Base-by-base conservation (phyloP, 2,113 vertebrate genomes). In the Macquaria ambigua region DNA sequence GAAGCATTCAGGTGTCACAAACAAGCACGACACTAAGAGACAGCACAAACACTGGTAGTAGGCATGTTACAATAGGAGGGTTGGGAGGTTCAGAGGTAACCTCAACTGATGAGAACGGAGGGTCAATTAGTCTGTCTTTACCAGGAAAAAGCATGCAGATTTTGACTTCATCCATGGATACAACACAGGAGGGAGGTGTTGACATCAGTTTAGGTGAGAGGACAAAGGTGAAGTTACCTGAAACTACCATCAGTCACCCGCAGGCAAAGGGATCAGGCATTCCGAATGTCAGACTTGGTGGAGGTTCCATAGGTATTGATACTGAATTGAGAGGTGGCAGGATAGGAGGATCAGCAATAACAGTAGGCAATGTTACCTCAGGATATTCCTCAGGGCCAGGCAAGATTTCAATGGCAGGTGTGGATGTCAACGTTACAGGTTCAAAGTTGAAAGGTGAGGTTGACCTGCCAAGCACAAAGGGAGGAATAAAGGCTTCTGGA, bases 391-490 rank as follows among this genome's bases (percentile, higher is more conserved):
- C 76, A 59, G 48, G 16, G 2, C 75, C 78, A 77, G 76, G 74
- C 18, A 79, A 95, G 28, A 55, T 96, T 59, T 96, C 95, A 0
- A 84, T 95, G 92, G 91, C 93, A 1, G 93, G 94, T 0, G 41
- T 95, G 21, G 61, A 82, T 78, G 61, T 69, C 1, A 86, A 37
- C 7, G 37, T 96, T 23, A 96, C 94, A 70, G 78, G 87, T 59
- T 58, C 92, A 85, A 75, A 79, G 70, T 66, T 89, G 70, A 88
- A 73, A 53, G 70, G 72, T 41, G 83, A 85, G 39, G 48, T 81
- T 71, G 80, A 89, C 16, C 48, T 85, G 25, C 75, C 85, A 41
- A 79, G 76, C 63, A 77, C 79, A 85, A 64, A 80, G 8, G 46
- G 77, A n/a, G 77, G 34, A 34, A 67, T 80, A 18, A 85, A 86